Conservation (phyloP, 2,888 invertebrate species). For the Rhamphomyia laevipes region DNA sequence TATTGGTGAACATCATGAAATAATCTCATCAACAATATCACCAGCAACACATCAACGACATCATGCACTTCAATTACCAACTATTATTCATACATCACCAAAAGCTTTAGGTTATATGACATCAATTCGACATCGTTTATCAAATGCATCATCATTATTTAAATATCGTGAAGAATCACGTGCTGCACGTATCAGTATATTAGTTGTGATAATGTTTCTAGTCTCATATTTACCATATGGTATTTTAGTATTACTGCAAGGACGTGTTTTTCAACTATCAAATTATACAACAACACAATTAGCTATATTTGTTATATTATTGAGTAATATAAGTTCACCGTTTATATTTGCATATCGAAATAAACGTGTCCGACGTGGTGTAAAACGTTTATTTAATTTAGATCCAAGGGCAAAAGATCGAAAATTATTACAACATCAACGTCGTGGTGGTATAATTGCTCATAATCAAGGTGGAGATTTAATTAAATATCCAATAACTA, state of each 20-base stretch:
- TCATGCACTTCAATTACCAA: slow-evolving; percentile 23
- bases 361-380: slow-evolving; percentile 37
- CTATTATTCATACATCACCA: slow-evolving; percentile 35
- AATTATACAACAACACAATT: slow-evolving; percentile 21
- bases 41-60: slow-evolving; percentile 7
- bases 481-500: slow-evolving; percentile 1
- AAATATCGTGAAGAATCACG: slow-evolving; percentile 79
- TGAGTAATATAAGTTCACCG: slow-evolving; percentile 36
- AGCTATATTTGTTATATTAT: slow-evolving; percentile 34
- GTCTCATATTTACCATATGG: slow-evolving; percentile 37
- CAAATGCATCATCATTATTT: slow-evolving; percentile 74
- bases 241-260: slow-evolving; percentile 32
- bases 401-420: slow-evolving; percentile 25
- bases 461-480: slow-evolving; percentile 1
- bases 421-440: slow-evolving; percentile 26
- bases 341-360: slow-evolving; percentile 39
- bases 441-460: slow-evolving; percentile 11
- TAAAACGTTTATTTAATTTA: slow-evolving; percentile 33
- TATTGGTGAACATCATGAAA: slow-evolving; percentile 15
- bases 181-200: slow-evolving; percentile 70
- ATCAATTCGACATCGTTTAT: slow-evolving; percentile 64
- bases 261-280: slow-evolving; percentile 18
- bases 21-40: background rate
- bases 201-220: slow-evolving; percentile 39
- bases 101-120: slow-evolving; percentile 46